These are phyloP conservation scores for Volucella zonaria DNA, from an alignment of 2,888 invertebrate genomes.

Conservation along the genomic window DNA sequence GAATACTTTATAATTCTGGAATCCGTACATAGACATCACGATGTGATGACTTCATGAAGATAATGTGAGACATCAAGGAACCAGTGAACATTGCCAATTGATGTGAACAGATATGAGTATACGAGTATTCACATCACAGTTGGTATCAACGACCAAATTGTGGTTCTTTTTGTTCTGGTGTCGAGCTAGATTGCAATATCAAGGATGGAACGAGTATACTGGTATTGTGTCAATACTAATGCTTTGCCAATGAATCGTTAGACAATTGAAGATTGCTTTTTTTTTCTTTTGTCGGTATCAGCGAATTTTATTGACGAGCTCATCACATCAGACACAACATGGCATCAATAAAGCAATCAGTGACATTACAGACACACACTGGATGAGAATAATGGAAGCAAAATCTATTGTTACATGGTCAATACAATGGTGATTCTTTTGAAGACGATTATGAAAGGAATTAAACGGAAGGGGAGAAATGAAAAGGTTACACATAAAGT, in stretches of 20 bases:
- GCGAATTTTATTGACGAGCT: constrained; percentile 22
- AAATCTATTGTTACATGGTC: not conserved
- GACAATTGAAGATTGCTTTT: not conserved
- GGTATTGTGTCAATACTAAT: no score
- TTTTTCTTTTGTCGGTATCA: constrained; percentile 30
- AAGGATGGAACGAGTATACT: not conserved
- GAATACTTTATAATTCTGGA: constrained; percentile 5
- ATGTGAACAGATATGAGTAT: not conserved
- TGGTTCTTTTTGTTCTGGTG: not conserved
- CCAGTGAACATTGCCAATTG: not conserved
- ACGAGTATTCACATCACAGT: no score
- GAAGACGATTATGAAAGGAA: constrained; percentile 3
- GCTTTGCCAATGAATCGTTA: constrained; percentile 25
- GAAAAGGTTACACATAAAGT: no score
- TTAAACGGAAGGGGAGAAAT: not conserved
- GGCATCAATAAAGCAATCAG: constrained; percentile 18
- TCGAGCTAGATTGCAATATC: constrained; percentile 1
- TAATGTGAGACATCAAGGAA: constrained; percentile 56
- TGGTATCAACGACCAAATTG: not conserved
- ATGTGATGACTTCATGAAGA: constrained; percentile 45
- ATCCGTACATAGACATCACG: constrained; percentile 11
- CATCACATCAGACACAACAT: not conserved
- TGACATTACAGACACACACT: constrained; percentile 19
- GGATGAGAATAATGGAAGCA: not conserved
- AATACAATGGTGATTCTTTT: constrained; percentile 35